Percentiles rank a stretch among this genome's conserved stretches.
Conservation (phyloP, 2,113 vertebrate species). For the Oplegnathus fasciatus region DNA sequence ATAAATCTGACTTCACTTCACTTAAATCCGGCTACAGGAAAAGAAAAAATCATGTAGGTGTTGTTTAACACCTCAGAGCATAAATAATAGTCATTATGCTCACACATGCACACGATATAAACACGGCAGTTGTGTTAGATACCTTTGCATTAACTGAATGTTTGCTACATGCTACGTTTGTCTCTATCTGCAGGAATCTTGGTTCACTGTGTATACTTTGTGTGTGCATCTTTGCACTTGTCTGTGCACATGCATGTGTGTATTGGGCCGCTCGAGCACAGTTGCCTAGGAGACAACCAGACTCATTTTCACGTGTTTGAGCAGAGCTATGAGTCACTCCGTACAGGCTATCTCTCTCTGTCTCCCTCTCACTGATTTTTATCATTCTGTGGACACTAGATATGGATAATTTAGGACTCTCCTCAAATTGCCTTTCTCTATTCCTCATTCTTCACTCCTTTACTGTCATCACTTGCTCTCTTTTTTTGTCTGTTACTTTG, state of each 20-base stretch:
- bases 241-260: conserved; percentile 14
- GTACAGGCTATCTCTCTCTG: neutral
- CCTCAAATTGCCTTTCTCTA: neutral
- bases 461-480: neutral
- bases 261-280: conserved; percentile 26
- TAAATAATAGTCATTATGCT: neutral
- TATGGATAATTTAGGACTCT: conserved; percentile 48
- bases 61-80: neutral
- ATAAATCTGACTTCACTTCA: neutral
- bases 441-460: neutral
- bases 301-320: conserved; percentile 68
- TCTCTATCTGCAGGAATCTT: neutral
- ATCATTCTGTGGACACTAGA: conserved; percentile 12
- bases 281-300: conserved; percentile 79
- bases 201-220: neutral
- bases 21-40: neutral
- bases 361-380: conserved; percentile 34
- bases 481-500: neutral
- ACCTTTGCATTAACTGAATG: neutral
- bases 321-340: conserved; percentile 72
- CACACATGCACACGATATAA: neutral
- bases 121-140: neutral
- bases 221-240: neutral
- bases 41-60: neutral
- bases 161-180: neutral